These are phyloP conservation scores for Naso thynnoides DNA, from an alignment of 2,797 vertebrate genomes.

Conservation along the genomic window DNA sequence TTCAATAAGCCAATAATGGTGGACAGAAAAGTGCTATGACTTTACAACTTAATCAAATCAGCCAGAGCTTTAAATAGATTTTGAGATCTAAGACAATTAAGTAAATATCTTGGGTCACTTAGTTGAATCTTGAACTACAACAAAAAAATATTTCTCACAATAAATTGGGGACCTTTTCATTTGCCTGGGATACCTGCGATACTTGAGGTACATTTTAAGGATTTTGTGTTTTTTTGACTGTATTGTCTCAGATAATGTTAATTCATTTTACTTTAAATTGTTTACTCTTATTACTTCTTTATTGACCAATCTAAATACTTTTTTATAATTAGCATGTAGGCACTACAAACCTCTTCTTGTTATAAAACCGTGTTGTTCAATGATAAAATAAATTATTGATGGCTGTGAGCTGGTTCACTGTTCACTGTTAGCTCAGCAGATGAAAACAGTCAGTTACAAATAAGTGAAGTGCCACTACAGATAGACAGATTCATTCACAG, in stretches of 20 bases:
- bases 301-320: too few species aligned
- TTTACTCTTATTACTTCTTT: too few species aligned
- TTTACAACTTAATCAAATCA: background rate
- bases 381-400: background rate
- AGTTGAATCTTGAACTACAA: background rate
- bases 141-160: background rate
- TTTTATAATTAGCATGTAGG: too few species aligned
- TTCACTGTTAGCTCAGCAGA: conserved; percentile 7
- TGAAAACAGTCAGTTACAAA: background rate
- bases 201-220: background rate
- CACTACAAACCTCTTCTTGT: too few species aligned
- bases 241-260: background rate
- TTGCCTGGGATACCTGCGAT: background rate
- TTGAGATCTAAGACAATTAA: background rate
- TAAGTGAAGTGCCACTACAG: too few species aligned
- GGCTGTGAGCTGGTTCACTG: conserved; percentile 5
- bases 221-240: background rate
- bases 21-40: background rate
- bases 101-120: background rate
- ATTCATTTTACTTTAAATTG: too few species aligned
- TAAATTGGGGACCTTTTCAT: background rate
- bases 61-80: background rate
- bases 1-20: conserved; percentile 19
- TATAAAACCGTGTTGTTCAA: too few species aligned
- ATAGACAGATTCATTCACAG: conserved; percentile 2